Conservation (phyloP, 1,140 invertebrate genomes). For the Hypothenemus hampei region DNA sequence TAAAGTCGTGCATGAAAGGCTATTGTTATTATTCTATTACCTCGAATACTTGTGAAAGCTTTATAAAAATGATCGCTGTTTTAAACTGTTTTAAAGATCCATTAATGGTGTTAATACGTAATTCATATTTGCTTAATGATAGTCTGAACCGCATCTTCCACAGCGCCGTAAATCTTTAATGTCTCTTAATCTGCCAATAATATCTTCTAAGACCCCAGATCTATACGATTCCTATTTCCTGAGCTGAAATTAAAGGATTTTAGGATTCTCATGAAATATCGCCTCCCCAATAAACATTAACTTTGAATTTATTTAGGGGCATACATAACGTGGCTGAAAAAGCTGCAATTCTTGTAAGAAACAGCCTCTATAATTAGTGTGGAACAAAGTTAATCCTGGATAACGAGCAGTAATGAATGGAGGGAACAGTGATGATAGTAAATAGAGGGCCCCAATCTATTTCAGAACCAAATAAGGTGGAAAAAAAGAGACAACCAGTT, state of each 20-base stretch:
- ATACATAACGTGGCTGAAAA: no score
- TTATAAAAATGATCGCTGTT: no score
- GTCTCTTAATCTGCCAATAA: background rate
- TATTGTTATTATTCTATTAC: no score
- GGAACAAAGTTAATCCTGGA: conserved; percentile 14
- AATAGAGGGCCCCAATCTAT: conserved; percentile 15
- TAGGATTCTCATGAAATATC: background rate
- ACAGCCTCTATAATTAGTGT: conserved; percentile 8
- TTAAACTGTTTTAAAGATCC: no score
- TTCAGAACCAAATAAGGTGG: conserved; percentile 5
- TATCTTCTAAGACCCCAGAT: conserved; percentile 1
- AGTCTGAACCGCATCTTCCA: no score
- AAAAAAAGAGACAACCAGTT: conserved; percentile 8
- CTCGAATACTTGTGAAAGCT: no score
- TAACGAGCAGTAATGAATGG: conserved; percentile 19
- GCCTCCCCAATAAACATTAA: background rate
- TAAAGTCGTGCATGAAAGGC: no score
- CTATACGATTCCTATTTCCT: conserved; percentile 4
- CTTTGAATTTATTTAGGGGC: no score
- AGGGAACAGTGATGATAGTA: conserved; percentile 16
- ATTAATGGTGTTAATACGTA: no score
- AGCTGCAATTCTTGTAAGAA: conserved; percentile 10
- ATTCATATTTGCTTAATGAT: no score
- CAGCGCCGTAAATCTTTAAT: conserved; percentile 2
- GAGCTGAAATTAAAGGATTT: conserved; percentile 5